Conservation (phyloP, 2,888 invertebrate species). For the Tenthredo scrophulariae region DNA sequence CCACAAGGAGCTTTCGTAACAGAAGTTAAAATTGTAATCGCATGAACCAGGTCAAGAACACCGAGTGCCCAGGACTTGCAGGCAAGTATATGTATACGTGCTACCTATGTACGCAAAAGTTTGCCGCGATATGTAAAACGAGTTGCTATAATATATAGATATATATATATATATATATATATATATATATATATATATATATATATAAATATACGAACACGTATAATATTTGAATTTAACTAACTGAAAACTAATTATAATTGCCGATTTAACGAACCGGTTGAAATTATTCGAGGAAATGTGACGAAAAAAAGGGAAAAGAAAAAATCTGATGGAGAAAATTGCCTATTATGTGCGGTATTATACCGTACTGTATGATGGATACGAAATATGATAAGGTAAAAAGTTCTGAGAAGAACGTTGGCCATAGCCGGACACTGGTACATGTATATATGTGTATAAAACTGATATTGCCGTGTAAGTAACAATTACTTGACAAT, state of each 20-base stretch:
- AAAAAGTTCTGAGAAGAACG: not conserved
- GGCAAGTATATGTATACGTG: not conserved
- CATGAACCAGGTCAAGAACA: constrained; percentile 47
- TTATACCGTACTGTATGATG: not conserved
- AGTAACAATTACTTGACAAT: constrained; percentile 18
- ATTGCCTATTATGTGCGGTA: no score
- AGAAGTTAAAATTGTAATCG: constrained; percentile 21
- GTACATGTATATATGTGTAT: not conserved
- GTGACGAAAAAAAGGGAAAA: no score
- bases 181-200: no score
- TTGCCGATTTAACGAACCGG: not conserved
- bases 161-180: not conserved
- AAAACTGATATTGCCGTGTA: not conserved
- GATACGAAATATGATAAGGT: not conserved
- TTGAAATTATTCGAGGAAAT: not conserved
- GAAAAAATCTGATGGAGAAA: no score
- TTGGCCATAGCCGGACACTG: not conserved
- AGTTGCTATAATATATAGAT: not conserved
- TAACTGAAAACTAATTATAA: not conserved
- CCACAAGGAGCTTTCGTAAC: constrained; percentile 24
- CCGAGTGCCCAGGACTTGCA: constrained; percentile 16
- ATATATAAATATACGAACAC: no score
- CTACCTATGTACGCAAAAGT: not conserved
- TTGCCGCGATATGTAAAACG: not conserved
- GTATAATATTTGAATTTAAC: not conserved